Percentiles rank a stretch among this genome's conserved stretches.
Evolutionary conservation across 1,140 invertebrate species (phyloP).

Genomic region (Elymnias hypermnestra): DNA sequence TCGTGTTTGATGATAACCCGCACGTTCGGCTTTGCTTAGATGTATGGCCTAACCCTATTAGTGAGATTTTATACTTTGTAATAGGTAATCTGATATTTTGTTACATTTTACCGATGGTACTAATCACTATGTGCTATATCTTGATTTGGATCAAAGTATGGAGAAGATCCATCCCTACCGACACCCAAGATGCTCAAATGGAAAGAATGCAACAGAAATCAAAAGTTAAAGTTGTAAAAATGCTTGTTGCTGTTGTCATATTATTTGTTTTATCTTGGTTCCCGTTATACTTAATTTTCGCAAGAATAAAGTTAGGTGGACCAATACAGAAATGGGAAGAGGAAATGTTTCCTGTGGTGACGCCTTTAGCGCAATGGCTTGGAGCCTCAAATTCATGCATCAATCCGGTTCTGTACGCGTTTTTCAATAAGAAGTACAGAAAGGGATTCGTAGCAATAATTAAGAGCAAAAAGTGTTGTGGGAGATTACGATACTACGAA

Average conservation of each 20-base stretch:
- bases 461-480: constrained; percentile 89
- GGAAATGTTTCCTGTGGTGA: constrained; percentile 86
- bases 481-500: constrained; percentile 87
- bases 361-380: constrained; percentile 96
- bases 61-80: constrained; percentile 90
- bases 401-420: constrained; percentile 98
- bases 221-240: constrained; percentile 96
- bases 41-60: constrained; percentile 88
- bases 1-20: constrained; percentile 83
- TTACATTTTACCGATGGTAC: constrained; percentile 93
- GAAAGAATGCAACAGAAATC: constrained; percentile 94
- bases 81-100: constrained; percentile 92
- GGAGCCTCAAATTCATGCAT: constrained; percentile 97
- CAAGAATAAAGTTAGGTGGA: constrained; percentile 88
- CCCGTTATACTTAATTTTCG: constrained; percentile 94
- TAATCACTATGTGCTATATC: constrained; percentile 95
- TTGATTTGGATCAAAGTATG: constrained; percentile 96
- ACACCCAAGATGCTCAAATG: constrained; percentile 93
- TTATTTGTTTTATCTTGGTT: constrained; percentile 96
- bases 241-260: constrained; percentile 96
- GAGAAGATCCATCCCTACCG: constrained; percentile 90
- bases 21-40: constrained; percentile 87
- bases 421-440: constrained; percentile 97
- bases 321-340: constrained; percentile 84
- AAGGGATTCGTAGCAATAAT: constrained; percentile 94